Evolutionary conservation across 1,140 invertebrate genomes (phyloP).

Genomic region (Argopecten irradians): DNA sequence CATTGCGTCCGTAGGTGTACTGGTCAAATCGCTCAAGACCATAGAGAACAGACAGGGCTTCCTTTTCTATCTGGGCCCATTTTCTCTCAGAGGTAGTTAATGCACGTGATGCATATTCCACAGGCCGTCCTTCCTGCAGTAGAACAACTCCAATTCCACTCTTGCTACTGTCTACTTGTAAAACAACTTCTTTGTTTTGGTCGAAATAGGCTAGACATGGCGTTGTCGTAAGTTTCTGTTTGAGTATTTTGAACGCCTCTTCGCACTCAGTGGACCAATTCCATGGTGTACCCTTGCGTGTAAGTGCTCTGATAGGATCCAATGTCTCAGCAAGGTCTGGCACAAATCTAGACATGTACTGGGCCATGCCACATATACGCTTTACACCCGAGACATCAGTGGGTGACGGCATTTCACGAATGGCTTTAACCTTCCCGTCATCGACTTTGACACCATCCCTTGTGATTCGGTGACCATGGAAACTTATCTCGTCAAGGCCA

Average conservation of each 20-base stretch:
- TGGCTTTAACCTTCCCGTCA: slow-evolving; percentile 29
- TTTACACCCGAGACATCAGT: slow-evolving; percentile 25
- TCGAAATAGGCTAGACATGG: too few species aligned
- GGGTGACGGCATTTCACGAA: slow-evolving; percentile 13
- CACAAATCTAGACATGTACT: neutral
- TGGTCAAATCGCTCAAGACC: slow-evolving; percentile 40
- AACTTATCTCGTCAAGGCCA: neutral
- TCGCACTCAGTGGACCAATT: slow-evolving; percentile 35
- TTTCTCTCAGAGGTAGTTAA: slow-evolving; percentile 54
- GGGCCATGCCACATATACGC: slow-evolving; percentile 4
- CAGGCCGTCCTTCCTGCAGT: slow-evolving; percentile 75
- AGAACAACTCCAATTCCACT: slow-evolving; percentile 75
- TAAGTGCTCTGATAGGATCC: slow-evolving; percentile 47
- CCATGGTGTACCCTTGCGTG: slow-evolving; percentile 1
- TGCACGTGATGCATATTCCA: slow-evolving; percentile 56
- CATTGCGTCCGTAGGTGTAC: slow-evolving; percentile 31
- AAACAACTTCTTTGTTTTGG: neutral
- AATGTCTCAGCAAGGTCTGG: neutral
- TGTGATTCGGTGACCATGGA: slow-evolving; percentile 35
- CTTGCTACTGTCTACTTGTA: slow-evolving; percentile 26
- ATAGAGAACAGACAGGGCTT: slow-evolving; percentile 30
- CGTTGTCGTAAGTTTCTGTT: slow-evolving; percentile 22
- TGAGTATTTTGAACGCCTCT: slow-evolving; percentile 35
- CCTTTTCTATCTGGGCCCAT: slow-evolving; percentile 75
- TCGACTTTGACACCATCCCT: slow-evolving; percentile 24